Evolutionary conservation across 1,140 invertebrate species (phyloP).

Genomic region (Thaumetopoea pityocampa): DNA sequence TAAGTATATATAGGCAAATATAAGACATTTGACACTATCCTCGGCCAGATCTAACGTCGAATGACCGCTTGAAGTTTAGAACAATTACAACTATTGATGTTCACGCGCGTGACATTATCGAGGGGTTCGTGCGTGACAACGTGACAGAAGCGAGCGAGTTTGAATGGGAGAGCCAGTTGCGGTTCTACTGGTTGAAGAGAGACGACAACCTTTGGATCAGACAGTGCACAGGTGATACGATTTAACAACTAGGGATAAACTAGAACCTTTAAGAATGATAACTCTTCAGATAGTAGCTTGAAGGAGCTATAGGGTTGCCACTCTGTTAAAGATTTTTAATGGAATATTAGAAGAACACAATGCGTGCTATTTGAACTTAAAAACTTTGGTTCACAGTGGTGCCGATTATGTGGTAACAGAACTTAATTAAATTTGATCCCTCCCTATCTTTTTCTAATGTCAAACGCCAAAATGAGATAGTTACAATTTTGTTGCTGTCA

Average conservation of each 20-base stretch:
- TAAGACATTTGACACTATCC: background rate
- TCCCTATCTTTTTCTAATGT: too few relatives aligned
- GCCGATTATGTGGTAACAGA: too few relatives aligned
- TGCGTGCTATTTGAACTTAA: too few relatives aligned
- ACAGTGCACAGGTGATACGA: conserved; percentile 85
- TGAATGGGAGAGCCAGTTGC: conserved; percentile 93
- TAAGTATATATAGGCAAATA: background rate
- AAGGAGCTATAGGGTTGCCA: too few relatives aligned
- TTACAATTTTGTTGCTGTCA: too few relatives aligned
- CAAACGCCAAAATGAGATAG: too few relatives aligned
- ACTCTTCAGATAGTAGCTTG: too few relatives aligned
- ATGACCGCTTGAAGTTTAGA: conserved; percentile 91
- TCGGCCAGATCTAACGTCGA: conserved; percentile 79
- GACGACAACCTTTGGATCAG: conserved; percentile 87
- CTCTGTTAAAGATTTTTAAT: too few relatives aligned
- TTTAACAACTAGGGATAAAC: background rate
- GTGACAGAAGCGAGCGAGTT: conserved; percentile 90
- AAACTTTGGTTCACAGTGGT: too few relatives aligned
- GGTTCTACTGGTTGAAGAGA: conserved; percentile 93
- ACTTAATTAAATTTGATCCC: too few relatives aligned
- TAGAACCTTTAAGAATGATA: background rate
- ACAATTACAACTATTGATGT: conserved; percentile 93
- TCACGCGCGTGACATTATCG: conserved; percentile 92
- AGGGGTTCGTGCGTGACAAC: conserved; percentile 90
- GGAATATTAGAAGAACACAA: too few relatives aligned